Conservation (phyloP, 1,140 invertebrate genomes). For the Dendroctonus ponderosae region DNA sequence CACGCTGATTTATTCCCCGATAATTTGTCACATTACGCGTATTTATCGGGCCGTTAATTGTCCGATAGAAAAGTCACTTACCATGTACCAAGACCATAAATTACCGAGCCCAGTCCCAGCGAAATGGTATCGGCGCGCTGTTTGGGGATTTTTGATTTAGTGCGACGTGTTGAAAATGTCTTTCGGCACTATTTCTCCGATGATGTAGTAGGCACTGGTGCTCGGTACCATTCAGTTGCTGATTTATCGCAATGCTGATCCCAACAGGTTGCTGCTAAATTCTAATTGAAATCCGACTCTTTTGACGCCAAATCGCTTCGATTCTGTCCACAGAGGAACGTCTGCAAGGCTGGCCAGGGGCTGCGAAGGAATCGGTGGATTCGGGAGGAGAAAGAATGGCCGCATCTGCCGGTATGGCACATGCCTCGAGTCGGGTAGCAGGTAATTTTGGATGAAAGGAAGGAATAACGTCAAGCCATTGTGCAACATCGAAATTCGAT, state of each 20-base stretch:
- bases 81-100: conserved; percentile 32
- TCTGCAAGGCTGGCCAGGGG: no score
- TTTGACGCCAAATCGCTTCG: no score
- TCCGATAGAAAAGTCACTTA: conserved; percentile 32
- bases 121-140: conserved; percentile 19
- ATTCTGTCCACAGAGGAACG: no score
- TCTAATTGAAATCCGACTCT: no score
- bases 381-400: conserved; percentile 2
- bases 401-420: conserved; percentile 38
- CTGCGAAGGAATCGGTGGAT: no score
- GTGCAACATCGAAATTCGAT: conserved; percentile 28
- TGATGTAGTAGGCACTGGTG: conserved; percentile 9
- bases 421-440: conserved; percentile 34
- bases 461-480: conserved; percentile 33
- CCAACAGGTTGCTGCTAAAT: no score
- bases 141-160: conserved; percentile 17
- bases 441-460: conserved; percentile 30
- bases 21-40: conserved; percentile 40
- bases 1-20: conserved; percentile 33
- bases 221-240: no score
- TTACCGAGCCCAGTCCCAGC: conserved; percentile 25
- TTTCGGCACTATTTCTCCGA: conserved; percentile 20
- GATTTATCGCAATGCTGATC: no score
- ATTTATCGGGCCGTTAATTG: conserved; percentile 39
- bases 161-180: conserved; percentile 11